Evolutionary conservation across 2,113 vertebrate species (phyloP).

Genomic region (Psittacara wagleri): DNA sequence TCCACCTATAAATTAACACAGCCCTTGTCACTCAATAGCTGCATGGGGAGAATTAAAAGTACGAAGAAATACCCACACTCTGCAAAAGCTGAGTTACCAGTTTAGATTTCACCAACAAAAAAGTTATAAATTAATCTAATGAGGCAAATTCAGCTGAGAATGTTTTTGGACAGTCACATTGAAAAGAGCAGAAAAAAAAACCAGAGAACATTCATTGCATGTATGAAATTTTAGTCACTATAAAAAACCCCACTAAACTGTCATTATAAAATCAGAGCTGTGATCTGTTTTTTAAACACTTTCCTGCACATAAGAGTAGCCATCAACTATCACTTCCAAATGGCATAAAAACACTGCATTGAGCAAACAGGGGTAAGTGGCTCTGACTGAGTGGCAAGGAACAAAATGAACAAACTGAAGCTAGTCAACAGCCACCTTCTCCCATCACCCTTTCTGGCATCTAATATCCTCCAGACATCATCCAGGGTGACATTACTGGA

Average conservation of each 20-base stretch:
- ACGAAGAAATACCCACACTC: neutral
- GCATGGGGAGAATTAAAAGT: neutral
- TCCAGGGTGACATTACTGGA: neutral
- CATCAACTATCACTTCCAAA: neutral
- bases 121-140: neutral
- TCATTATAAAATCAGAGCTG: neutral
- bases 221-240: neutral
- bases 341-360: neutral
- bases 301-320: neutral
- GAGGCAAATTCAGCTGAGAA: neutral
- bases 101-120: neutral
- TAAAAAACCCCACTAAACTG: neutral
- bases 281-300: neutral
- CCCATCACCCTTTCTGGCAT: neutral
- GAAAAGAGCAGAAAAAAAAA: neutral
- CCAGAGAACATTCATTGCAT: neutral
- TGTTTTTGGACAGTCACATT: neutral
- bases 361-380: neutral
- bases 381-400: neutral
- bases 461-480: neutral
- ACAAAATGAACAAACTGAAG: neutral
- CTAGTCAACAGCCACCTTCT: neutral
- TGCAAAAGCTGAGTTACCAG: neutral
- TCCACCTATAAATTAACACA: slow-evolving; percentile 9
- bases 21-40: neutral